Base-by-base conservation (phyloP, 2,113 vertebrate genomes). In the Brachionichthys hirsutus region DNA sequence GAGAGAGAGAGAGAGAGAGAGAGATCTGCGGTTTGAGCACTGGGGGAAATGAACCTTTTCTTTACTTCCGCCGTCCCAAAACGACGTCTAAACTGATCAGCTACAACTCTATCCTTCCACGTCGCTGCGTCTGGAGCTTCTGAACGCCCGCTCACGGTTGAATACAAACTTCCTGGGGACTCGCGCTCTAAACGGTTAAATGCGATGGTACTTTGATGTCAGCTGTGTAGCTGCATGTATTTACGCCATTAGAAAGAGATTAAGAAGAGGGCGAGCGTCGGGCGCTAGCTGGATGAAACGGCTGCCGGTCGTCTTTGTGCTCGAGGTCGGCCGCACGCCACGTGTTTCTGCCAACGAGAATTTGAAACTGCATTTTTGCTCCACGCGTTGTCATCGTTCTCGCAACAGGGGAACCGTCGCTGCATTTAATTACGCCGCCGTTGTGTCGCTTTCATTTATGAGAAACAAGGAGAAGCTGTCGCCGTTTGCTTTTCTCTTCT, bases 21-120 rank as follows among this genome's bases (percentile, higher is more conserved):
- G n/a, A 88, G 71, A 89, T 73, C 81, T 87, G 85, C 85, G 80
- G 76, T 85, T 78, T 90, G 87, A 89, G 89, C 85, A 88, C 85
- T 80, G 82, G 88, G 70, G 46, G 46, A 82, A 60, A 61, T 69
- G 64, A 84, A 85, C 70, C 68, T 53, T 53, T 75, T 80, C 68
- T 62, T 42, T 22, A 10, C 13, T 71, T 77, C 76, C 47, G n/a
- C n/a, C n/a, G n/a, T n/a, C n/a, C n/a, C n/a, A n/a, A n/a, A n/a
- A 30, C 24, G 24, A 30, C 38, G 12, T 51, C 9, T 44, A 16
- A 0, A 41, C 0, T 61, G 41, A 50, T 15, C 6, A n/a, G 24
- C 46, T 12, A 22, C 4, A 35, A 6, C 5, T 38, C 9, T 6
- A 2, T 38, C 36, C n/a, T 45, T 36, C 38, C 22, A 15, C 16